A percentile compares a stretch with the other conserved stretches of the same genome.
Evolutionary conservation across 2,888 invertebrate genomes (phyloP).

Genomic region (Theristus sp.): DNA sequence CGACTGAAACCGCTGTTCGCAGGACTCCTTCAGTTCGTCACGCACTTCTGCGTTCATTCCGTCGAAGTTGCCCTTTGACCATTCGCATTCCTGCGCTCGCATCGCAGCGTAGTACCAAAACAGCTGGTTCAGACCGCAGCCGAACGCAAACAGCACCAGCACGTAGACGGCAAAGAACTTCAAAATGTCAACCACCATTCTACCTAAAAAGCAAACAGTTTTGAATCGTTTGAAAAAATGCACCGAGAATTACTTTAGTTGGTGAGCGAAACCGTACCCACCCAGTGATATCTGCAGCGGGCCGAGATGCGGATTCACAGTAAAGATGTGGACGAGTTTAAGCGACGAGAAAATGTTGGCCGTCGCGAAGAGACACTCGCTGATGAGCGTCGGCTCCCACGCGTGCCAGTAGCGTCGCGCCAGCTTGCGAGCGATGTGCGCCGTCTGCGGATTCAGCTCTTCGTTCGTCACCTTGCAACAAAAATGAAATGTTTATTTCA

Average conservation of each 20-base stretch:
- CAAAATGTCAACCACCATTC: conserved; percentile 56
- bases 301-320: conserved; percentile 75
- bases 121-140: conserved; percentile 68
- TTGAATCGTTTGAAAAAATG: neutral
- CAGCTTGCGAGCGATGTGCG: conserved; percentile 20
- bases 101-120: conserved; percentile 45
- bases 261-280: conserved; percentile 4
- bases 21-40: neutral
- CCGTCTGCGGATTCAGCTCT: neutral
- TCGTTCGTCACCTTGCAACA: neutral
- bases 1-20: neutral
- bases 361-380: conserved; percentile 87
- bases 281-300: conserved; percentile 78
- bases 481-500: neutral
- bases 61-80: neutral
- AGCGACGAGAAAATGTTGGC: conserved; percentile 90
- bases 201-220: conserved; percentile 17
- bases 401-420: conserved; percentile 85
- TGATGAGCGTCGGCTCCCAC: conserved; percentile 92
- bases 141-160: conserved; percentile 70
- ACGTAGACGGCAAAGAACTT: conserved; percentile 79
- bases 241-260: no score
- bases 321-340: conserved; percentile 74
- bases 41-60: neutral
- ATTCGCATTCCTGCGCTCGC: conserved; percentile 2